These are phyloP conservation scores for Trialeurodes vaporariorum DNA, from an alignment of 1,140 invertebrate genomes.

Conservation along the genomic window DNA sequence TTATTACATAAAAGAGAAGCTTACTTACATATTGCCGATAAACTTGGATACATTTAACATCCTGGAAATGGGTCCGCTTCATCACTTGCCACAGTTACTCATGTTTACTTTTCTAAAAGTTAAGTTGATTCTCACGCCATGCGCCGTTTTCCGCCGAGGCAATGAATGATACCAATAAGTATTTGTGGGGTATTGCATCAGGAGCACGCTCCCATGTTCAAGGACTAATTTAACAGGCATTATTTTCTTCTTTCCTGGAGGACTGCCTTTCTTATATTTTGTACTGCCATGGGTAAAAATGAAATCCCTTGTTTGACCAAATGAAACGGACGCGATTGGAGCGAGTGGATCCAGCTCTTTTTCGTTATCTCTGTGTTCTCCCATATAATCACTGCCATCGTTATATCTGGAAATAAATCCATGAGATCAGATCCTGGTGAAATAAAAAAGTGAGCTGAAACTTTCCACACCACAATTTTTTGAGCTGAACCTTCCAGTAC, in stretches of 20 bases:
- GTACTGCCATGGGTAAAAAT: slow-evolving; percentile 49
- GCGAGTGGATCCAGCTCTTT: slow-evolving; percentile 44
- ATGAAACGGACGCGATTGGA: slow-evolving; percentile 55
- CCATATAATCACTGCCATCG: slow-evolving; percentile 55
- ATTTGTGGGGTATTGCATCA: slow-evolving; percentile 64
- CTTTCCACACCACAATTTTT: not conserved
- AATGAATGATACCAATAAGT: slow-evolving; percentile 57
- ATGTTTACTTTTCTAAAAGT: slow-evolving; percentile 45
- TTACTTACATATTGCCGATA: too few species aligned
- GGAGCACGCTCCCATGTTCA: slow-evolving; percentile 49
- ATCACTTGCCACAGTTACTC: too few species aligned
- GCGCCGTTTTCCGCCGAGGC: slow-evolving; percentile 43
- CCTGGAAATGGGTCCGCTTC: too few species aligned
- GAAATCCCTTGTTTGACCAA: slow-evolving; percentile 52
- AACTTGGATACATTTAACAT: too few species aligned
- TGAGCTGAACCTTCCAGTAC: too few species aligned
- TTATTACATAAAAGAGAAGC: too few species aligned
- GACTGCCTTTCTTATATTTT: slow-evolving; percentile 33
- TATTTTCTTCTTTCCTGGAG: slow-evolving; percentile 29
- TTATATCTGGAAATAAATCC: slow-evolving; percentile 52
- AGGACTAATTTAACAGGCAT: slow-evolving; percentile 42
- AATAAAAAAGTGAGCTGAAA: slow-evolving; percentile 9
- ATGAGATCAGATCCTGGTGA: slow-evolving; percentile 18
- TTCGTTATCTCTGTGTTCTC: slow-evolving; percentile 60
- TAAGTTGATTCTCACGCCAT: slow-evolving; percentile 49